Percentiles rank a stretch among this genome's conserved stretches.
Conservation (phyloP, 2,113 vertebrate species). For the Emydura subglobosa region DNA sequence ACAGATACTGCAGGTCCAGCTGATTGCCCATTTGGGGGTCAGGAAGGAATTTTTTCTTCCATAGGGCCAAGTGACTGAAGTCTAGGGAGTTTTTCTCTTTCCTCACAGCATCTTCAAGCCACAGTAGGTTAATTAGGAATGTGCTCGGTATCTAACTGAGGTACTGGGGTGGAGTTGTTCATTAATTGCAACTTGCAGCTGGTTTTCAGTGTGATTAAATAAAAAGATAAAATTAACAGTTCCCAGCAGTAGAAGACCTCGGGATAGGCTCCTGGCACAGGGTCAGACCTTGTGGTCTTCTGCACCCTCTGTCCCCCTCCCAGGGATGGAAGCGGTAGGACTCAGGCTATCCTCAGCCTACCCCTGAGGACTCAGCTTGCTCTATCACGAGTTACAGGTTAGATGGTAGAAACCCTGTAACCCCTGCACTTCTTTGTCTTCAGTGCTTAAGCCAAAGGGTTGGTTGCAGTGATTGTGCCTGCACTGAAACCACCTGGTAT, state of each 20-base stretch:
- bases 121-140: neutral
- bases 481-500: neutral
- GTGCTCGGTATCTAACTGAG: no score
- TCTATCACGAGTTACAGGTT: neutral
- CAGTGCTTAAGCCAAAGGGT: no score
- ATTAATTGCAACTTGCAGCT: neutral
- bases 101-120: neutral
- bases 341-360: neutral
- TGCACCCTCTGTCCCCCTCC: neutral
- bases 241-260: neutral
- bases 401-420: neutral
- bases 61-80: no score
- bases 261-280: neutral
- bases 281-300: neutral
- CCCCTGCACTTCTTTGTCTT: neutral
- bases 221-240: neutral
- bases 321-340: neutral
- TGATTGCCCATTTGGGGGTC: no score
- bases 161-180: neutral
- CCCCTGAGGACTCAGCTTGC: no score
- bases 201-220: neutral
- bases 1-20: no score
- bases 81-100: neutral
- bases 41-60: no score
- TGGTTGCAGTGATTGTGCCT: no score